Evolutionary conservation across 37 sponge, comb jelly and placozoan genomes (phyloP), one percentile per base, ranked within the genome.

Genomic region (Cliona cf. orientalis): DNA sequence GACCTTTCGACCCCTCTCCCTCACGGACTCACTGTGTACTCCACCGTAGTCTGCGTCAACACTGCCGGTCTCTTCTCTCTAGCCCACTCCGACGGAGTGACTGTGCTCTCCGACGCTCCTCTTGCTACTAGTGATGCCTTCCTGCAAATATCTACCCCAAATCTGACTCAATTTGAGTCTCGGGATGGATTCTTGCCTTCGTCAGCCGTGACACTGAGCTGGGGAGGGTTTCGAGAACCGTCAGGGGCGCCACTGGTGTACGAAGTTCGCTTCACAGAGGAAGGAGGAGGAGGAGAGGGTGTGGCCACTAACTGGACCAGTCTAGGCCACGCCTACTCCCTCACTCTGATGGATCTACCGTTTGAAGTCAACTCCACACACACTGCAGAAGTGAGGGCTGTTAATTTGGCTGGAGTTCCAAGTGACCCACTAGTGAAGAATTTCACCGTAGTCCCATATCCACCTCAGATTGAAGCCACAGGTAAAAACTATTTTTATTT

Each of bases 1-100:
- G 65, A 59, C 49, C 83, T 82, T 26, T 69, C 69, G 21, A 0
- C 5, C 43, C 6, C 35, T 19, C 65, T 69, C 5, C 19, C 32
- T 22, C 76, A 77, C 25, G 80, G 76, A 43, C 6, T 32, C n/a
- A 40, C 28, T 38, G 68, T 93, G 35, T 89, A 83, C 83, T 38
- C 85, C 26, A 75, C 72, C 23, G 80, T 94, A 26, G 29, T 63
- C 0, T 94, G 95, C 59, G 63, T 49, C 5, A 94, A 94, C 58
- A 66, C 66, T 31, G 95, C 87, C 45, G 91, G 91, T 2, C 77
- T 84, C 35, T 17, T 12, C 26, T 39, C 76, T 9, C 55, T n/a
- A 4, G 60, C 74, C n/a, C n/a, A 43, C 21, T 80, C 87, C 38
- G 84, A 93, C 74, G 93, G 94, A 12, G 71, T 90, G 32, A 83